Percentiles rank a stretch among this genome's conserved stretches.
Conservation (phyloP, 2,113 vertebrate species). For the Pterophyllum scalare region DNA sequence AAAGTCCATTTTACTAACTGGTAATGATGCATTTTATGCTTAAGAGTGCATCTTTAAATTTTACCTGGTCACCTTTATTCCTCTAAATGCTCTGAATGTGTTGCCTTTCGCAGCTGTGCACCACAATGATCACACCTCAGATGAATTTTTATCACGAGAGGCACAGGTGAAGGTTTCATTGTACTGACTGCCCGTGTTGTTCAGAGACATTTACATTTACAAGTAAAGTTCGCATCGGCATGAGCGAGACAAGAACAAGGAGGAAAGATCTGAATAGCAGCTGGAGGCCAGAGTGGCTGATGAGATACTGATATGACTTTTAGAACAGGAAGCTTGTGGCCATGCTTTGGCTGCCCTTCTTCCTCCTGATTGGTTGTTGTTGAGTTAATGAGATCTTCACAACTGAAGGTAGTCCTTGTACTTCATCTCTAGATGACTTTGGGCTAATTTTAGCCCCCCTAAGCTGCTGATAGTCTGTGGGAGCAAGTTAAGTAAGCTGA, state of each 20-base stretch:
- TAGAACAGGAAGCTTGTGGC: background rate
- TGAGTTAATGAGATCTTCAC: constrained; percentile 62
- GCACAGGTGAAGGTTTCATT: background rate
- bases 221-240: background rate
- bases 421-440: constrained; percentile 5
- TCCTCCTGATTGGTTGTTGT: background rate
- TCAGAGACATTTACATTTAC: background rate
- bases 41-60: background rate
- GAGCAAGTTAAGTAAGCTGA: constrained; percentile 59
- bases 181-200: background rate
- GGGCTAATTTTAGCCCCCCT: constrained; percentile 69
- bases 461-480: constrained; percentile 66
- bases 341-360: constrained; percentile 8
- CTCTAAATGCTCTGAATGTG: background rate
- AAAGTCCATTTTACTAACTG: background rate
- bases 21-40: background rate
- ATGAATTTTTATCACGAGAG: background rate
- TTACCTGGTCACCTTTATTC: background rate
- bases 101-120: background rate
- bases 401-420: constrained; percentile 35
- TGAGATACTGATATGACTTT: constrained; percentile 11
- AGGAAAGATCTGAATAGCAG: background rate
- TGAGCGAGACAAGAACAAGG: background rate
- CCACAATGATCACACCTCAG: background rate
- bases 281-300: background rate